Conservation (phyloP, 1,140 invertebrate genomes). For the Leptonema lineaticorne region DNA sequence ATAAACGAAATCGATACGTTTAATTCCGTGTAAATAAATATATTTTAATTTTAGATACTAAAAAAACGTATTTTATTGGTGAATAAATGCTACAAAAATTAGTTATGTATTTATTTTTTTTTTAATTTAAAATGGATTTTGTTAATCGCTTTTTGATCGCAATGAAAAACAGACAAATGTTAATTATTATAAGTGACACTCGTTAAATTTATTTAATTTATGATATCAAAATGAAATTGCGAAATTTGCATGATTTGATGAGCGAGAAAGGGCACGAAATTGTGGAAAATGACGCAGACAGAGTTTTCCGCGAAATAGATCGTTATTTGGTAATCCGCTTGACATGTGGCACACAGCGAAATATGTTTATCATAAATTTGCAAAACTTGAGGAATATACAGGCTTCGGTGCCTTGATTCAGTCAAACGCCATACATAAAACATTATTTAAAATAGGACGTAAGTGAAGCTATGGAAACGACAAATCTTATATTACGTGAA, state of each 20-base stretch:
- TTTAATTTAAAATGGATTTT: no score
- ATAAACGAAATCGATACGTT: no score
- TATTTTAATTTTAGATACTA: no score
- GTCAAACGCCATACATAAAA: slow-evolving; percentile 21
- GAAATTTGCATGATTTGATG: slow-evolving; percentile 6
- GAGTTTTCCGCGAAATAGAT: background rate
- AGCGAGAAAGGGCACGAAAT: slow-evolving; percentile 17
- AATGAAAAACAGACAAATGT: no score
- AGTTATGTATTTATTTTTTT: no score
- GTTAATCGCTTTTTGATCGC: no score
- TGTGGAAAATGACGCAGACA: background rate
- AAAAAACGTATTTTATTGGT: no score
- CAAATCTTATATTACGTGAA: background rate
- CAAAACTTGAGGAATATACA: background rate
- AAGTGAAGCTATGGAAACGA: background rate
- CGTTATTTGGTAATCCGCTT: slow-evolving; percentile 12
- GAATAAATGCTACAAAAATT: no score
- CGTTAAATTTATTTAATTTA: no score
- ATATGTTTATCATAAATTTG: slow-evolving; percentile 23
- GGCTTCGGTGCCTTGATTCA: background rate
- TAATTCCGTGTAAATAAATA: no score
- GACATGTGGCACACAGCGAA: slow-evolving; percentile 13
- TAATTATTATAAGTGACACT: no score
- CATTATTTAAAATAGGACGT: slow-evolving; percentile 28
- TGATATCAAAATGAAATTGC: background rate